Evolutionary conservation across 2,888 invertebrate genomes (phyloP).

Genomic region (Melitaea athalia): DNA sequence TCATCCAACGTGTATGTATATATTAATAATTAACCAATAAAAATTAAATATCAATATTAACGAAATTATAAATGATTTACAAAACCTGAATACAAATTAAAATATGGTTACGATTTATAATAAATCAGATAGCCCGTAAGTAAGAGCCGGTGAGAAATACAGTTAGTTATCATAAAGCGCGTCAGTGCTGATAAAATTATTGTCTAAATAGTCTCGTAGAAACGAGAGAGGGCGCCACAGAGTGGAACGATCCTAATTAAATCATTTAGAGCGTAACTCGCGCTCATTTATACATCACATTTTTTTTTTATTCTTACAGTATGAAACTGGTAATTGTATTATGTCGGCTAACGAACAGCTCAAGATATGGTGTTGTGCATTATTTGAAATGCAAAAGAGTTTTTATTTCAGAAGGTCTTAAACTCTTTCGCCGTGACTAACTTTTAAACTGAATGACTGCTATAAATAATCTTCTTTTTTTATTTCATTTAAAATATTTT

Average conservation of each 20-base stretch:
- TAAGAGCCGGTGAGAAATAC: constrained; percentile 37
- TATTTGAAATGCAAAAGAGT: constrained; percentile 10
- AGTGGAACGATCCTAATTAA: constrained; percentile 80
- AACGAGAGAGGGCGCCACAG: constrained; percentile 64
- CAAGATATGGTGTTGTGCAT: constrained; percentile 10
- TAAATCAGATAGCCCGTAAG: constrained; percentile 30
- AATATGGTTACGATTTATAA: constrained; percentile 22
- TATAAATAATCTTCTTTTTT: not conserved
- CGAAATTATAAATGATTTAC: not conserved
- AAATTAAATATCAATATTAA: not conserved
- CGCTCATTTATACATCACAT: constrained; percentile 52
- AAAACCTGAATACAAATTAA: not conserved
- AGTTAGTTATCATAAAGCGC: constrained; percentile 46
- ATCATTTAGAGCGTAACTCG: constrained; percentile 73
- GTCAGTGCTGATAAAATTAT: constrained; percentile 59
- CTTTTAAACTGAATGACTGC: not conserved
- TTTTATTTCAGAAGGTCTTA: not conserved
- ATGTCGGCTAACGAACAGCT: constrained; percentile 23
- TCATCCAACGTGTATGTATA: too few species aligned
- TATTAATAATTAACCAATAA: too few species aligned
- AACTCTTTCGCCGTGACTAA: not conserved
- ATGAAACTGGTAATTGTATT: constrained; percentile 43
- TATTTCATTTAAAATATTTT: not conserved
- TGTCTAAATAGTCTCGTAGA: constrained; percentile 66
- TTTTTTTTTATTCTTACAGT: constrained; percentile 43